Percentiles rank a stretch among this genome's conserved stretches.
phyloP scores from a whole-genome alignment of 2,797 vertebrate genomes.

The Babyrousa celebensis region DNA sequence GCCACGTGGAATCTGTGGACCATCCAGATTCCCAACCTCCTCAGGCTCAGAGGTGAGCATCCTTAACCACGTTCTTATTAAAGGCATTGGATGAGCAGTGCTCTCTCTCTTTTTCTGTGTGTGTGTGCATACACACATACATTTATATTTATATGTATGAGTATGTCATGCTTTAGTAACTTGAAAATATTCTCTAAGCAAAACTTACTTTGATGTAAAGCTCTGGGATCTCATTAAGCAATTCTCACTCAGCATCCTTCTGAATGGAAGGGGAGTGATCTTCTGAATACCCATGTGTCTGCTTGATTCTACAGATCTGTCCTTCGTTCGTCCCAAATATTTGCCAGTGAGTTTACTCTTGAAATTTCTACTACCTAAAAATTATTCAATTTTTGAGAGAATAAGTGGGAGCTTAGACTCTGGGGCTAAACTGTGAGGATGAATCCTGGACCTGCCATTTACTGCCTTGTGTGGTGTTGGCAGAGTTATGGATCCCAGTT shows the following conservation, averaged over 20 bases:
- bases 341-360: neutral
- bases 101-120: neutral
- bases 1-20: neutral
- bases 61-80: neutral
- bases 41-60: neutral
- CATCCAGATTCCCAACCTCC: too few species aligned
- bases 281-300: neutral
- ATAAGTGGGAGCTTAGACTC: neutral
- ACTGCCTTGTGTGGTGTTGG: neutral
- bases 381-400: neutral
- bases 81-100: neutral
- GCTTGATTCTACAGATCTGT: neutral
- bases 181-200: neutral
- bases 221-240: neutral
- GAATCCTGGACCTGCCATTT: neutral
- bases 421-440: neutral
- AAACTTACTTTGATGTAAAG: neutral
- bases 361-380: neutral
- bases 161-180: neutral
- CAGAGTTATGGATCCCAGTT: neutral
- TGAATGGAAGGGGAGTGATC: accelerated
- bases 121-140: too few species aligned
- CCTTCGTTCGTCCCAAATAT: neutral
- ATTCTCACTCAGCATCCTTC: neutral
- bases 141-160: neutral